Percentiles rank a stretch among this genome's conserved stretches.
phyloP scores from a whole-genome alignment of 2,113 vertebrate genomes.

The Galbula dea region DNA sequence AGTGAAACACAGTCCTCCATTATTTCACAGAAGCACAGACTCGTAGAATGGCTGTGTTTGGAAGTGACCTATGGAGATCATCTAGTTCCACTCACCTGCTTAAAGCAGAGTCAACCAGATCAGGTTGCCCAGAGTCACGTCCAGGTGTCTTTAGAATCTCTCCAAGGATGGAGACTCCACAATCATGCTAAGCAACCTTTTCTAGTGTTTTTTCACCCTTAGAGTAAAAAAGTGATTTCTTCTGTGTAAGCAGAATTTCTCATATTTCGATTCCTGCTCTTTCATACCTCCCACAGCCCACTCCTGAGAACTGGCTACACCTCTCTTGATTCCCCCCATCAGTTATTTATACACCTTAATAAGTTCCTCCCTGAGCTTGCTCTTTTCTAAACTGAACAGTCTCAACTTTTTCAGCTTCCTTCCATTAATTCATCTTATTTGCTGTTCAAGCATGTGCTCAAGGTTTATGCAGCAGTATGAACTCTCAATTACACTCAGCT shows the following conservation, averaged over 20 bases:
- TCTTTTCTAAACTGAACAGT: background rate
- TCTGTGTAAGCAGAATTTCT: background rate
- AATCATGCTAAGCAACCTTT: background rate
- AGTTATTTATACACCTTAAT: background rate
- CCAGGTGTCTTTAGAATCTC: background rate
- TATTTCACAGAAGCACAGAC: background rate
- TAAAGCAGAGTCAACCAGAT: background rate
- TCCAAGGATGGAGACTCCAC: background rate
- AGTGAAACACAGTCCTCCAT: background rate
- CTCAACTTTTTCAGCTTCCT: background rate
- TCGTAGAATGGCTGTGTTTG: background rate
- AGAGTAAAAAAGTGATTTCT: background rate
- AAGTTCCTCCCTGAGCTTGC: background rate
- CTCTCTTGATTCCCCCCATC: background rate
- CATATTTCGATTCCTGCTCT: background rate
- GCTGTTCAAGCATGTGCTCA: background rate
- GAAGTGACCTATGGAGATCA: background rate
- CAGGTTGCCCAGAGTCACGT: background rate
- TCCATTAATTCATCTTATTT: background rate
- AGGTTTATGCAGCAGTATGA: background rate
- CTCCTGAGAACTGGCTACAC: background rate
- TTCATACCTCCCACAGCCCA: background rate
- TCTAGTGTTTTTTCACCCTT: background rate
- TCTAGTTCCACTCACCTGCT: rapidly evolving
- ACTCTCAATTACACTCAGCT: background rate